phyloP scores from a whole-genome alignment of 2,888 invertebrate species.

The Bimastos eiseni region DNA sequence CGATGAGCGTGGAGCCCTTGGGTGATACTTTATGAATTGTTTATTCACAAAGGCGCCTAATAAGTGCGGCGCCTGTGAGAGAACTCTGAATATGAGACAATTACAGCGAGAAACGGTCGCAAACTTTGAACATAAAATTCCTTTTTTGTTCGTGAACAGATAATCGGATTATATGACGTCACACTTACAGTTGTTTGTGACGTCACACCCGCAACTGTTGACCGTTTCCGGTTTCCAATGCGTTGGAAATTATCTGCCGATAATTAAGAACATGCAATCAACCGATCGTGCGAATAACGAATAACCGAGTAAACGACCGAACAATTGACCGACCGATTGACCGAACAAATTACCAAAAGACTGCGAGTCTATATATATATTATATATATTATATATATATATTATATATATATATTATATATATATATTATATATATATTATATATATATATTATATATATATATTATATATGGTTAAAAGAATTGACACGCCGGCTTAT shows the following conservation, averaged over 20 bases:
- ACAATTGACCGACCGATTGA: neutral
- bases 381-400: no score
- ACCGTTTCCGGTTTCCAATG: neutral
- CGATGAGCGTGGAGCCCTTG: neutral
- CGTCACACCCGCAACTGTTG: neutral
- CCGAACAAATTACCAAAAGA: neutral
- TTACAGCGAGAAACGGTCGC: neutral
- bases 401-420: no score
- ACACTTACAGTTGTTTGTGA: neutral
- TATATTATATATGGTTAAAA: no score
- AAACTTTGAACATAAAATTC: neutral
- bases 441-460: no score
- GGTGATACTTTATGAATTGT: neutral
- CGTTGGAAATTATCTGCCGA: neutral
- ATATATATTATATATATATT: no score
- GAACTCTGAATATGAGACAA: neutral
- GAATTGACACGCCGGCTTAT: no score
- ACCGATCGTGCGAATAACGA: neutral
- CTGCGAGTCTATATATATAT: no score
- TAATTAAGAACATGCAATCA: neutral
- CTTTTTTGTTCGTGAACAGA: neutral
- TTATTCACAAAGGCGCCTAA: neutral
- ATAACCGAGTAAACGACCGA: neutral
- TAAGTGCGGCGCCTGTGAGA: neutral
- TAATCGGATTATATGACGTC: neutral